Percentiles rank a stretch among this genome's conserved stretches.
Conservation (phyloP, 1,140 invertebrate genomes). For the Brachionus manjavacas region DNA sequence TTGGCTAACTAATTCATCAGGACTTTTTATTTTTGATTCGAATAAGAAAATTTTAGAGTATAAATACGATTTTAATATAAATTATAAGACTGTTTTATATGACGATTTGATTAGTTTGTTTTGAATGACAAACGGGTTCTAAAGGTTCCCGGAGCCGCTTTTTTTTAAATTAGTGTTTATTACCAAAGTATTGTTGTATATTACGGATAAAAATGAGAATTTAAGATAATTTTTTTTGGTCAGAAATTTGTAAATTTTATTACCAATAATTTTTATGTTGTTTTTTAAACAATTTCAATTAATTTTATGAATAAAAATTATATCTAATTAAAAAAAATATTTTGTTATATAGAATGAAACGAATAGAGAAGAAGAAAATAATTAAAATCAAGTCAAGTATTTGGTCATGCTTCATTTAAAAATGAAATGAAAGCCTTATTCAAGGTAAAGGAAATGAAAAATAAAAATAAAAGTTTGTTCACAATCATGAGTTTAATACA, state of each 20-base stretch:
- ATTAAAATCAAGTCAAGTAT: too few relatives aligned
- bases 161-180: conserved; percentile 2
- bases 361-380: too few relatives aligned
- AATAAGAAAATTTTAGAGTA: neutral
- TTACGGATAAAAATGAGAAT: conserved; percentile 4
- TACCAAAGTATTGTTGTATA: conserved; percentile 33
- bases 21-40: neutral
- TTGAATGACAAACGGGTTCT: neutral
- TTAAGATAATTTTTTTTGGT: neutral
- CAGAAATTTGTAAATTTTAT: conserved; percentile 15
- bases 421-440: too few relatives aligned
- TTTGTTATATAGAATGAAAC: too few relatives aligned
- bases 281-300: neutral
- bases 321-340: neutral
- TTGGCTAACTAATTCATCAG: conserved; percentile 7
- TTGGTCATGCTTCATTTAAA: too few relatives aligned
- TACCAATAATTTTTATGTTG: conserved; percentile 16
- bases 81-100: conserved; percentile 30
- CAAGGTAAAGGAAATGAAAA: too few relatives aligned
- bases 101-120: conserved; percentile 16
- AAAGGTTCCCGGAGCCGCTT: neutral
- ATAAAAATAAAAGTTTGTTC: too few relatives aligned
- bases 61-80: conserved; percentile 22
- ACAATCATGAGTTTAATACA: too few relatives aligned
- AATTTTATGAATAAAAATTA: neutral